Evolutionary conservation across 2,113 vertebrate genomes (phyloP).

Genomic region (Proteles cristata): DNA sequence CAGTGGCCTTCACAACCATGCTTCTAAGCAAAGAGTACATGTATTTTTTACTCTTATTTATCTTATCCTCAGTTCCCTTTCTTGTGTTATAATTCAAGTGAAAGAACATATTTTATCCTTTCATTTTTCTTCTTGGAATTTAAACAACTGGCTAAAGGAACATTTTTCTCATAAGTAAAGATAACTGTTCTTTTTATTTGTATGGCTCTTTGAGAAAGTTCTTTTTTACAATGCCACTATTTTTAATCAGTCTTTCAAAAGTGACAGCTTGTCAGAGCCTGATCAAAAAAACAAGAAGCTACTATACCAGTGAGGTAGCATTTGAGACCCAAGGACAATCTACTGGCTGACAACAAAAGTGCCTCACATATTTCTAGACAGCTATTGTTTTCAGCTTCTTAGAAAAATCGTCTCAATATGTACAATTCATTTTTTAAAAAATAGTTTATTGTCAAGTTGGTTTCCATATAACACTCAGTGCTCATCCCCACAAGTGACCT

Average conservation of each 20-base stretch:
- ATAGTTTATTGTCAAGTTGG: too few species aligned
- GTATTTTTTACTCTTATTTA: constrained; percentile 1
- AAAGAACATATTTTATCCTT: background rate
- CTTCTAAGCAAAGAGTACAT: background rate
- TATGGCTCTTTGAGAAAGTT: background rate
- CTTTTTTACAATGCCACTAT: background rate
- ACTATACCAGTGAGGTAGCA: background rate
- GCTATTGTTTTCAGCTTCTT: background rate
- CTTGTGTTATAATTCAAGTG: constrained; percentile 20
- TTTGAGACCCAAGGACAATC: background rate
- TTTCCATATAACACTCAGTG: too few species aligned
- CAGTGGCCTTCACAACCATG: background rate
- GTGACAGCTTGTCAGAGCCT: background rate
- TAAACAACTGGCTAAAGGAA: background rate
- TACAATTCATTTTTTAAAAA: background rate
- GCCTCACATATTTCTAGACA: background rate
- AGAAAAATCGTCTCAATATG: background rate
- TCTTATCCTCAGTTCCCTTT: background rate
- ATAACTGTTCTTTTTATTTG: constrained; percentile 9
- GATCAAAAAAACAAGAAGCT: background rate
- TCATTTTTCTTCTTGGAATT: constrained; percentile 46
- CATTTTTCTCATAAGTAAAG: background rate
- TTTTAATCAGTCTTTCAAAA: constrained; percentile 42
- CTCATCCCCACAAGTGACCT: too few species aligned
- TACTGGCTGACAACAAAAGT: background rate